These are phyloP conservation scores for Lampris incognitus DNA, from an alignment of 2,113 vertebrate genomes.

Conservation along the genomic window DNA sequence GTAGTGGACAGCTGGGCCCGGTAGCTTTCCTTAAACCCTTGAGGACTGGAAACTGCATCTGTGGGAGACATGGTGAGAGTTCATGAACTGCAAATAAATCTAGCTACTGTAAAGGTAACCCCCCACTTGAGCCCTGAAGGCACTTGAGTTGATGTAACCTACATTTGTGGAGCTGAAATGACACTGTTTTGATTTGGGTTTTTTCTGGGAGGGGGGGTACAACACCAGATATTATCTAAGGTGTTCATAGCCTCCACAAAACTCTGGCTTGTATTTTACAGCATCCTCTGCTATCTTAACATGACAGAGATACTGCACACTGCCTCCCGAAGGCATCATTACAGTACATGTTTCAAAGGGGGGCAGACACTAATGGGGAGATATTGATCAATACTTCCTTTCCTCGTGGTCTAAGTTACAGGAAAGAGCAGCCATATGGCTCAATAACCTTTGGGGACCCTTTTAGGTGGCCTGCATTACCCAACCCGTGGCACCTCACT, in stretches of 20 bases:
- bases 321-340: slow-evolving; percentile 40
- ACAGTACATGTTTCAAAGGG: slow-evolving; percentile 48
- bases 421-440: slow-evolving; percentile 75
- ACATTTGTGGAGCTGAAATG: too few species aligned
- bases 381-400: slow-evolving; percentile 79
- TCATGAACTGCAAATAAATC: slow-evolving; percentile 55
- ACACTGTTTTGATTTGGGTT: too few species aligned
- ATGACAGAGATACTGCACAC: slow-evolving; percentile 11
- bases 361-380: slow-evolving; percentile 74
- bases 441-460: slow-evolving; percentile 69
- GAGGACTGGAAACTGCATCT: slow-evolving; percentile 67
- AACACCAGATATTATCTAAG: not conserved
- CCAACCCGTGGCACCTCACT: slow-evolving; percentile 53
- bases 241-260: not conserved
- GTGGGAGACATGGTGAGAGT: slow-evolving; percentile 49
- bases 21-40: slow-evolving; percentile 55
- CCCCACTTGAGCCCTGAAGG: slow-evolving; percentile 2
- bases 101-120: slow-evolving; percentile 16
- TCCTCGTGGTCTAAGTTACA: slow-evolving; percentile 62
- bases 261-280: slow-evolving; percentile 5
- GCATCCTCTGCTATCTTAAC: slow-evolving; percentile 5
- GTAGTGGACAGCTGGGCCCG: slow-evolving; percentile 40
- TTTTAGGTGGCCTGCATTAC: slow-evolving; percentile 67
- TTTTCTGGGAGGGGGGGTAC: not conserved
- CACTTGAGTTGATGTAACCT: too few species aligned